Conservation (phyloP, 2,888 invertebrate species). For the Aporophyla lueneburgensis region DNA sequence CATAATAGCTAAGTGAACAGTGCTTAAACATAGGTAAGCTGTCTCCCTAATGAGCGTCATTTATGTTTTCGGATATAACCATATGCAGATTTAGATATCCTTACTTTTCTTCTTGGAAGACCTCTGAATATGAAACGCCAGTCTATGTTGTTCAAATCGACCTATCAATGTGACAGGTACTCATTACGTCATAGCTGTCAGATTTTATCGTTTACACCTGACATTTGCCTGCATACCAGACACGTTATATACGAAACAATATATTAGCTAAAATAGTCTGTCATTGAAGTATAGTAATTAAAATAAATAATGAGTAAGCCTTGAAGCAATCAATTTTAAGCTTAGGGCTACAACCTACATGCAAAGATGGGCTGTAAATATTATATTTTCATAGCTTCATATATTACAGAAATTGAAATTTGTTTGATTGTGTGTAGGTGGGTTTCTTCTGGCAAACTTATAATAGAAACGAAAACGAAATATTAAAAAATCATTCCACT, state of each 20-base stretch:
- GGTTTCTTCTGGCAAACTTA: not conserved
- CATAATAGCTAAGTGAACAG: not conserved
- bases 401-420: slow-evolving; percentile 2
- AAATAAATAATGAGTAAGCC: slow-evolving; percentile 70
- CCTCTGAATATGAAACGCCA: not conserved
- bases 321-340: slow-evolving; percentile 48
- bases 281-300: slow-evolving; percentile 71
- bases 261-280: slow-evolving; percentile 67
- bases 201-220: slow-evolving; percentile 16
- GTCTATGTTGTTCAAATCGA: not conserved
- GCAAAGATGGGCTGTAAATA: slow-evolving; percentile 46
- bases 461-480: not conserved
- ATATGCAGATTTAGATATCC: too few species aligned
- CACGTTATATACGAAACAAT: slow-evolving; percentile 9
- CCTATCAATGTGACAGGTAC: slow-evolving; percentile 5
- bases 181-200: slow-evolving; percentile 5
- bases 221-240: slow-evolving; percentile 19
- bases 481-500: not conserved
- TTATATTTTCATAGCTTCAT: slow-evolving; percentile 40
- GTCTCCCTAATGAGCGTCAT: too few species aligned
- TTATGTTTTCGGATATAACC: not conserved
- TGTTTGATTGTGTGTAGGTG: not conserved
- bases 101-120: not conserved
- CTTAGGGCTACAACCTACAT: slow-evolving; percentile 40
- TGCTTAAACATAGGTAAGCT: not conserved